A percentile compares a stretch with the other conserved stretches of the same genome.
Conservation (phyloP, 2,888 invertebrate genomes). For the Drosophila longiperda region DNA sequence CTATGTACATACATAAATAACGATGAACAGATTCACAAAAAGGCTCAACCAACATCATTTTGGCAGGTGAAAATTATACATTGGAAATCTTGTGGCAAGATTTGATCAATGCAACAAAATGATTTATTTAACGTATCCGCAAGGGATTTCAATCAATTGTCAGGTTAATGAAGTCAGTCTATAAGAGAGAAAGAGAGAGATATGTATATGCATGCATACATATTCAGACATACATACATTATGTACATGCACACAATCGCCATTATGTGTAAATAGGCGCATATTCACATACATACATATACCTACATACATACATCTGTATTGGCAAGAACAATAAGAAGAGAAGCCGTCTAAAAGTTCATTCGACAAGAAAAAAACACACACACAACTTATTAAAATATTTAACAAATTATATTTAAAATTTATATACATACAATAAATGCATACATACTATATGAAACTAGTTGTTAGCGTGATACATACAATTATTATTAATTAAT, state of each 20-base stretch:
- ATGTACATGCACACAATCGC: constrained; percentile 1
- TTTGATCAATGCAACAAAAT: constrained; percentile 6
- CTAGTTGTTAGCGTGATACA: constrained; percentile 80
- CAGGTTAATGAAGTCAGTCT: constrained; percentile 25
- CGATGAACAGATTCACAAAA: constrained; percentile 15
- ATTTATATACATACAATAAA: constrained; percentile 51
- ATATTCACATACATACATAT: constrained; percentile 15
- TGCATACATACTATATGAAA: constrained; percentile 57
- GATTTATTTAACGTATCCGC: constrained; percentile 15
- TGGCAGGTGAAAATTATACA: constrained; percentile 7
- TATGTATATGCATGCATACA: constrained; percentile 21
- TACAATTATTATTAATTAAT: constrained; percentile 72
- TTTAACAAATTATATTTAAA: constrained; percentile 45
- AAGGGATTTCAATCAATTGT: constrained; percentile 4
- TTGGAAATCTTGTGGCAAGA: constrained; percentile 14
- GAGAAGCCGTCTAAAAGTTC: constrained; percentile 52
- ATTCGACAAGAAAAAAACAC: constrained; percentile 21
- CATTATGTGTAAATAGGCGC: constrained; percentile 9
- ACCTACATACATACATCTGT: not conserved
- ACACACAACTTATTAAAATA: constrained; percentile 37
- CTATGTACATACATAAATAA: constrained; percentile 10
- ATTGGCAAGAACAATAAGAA: constrained; percentile 48
- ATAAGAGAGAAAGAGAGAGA: not conserved
- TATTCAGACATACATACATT: constrained; percentile 13
- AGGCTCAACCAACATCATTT: constrained; percentile 16